These are phyloP conservation scores for Tenebrosternarchus preto DNA, from an alignment of 2,113 vertebrate genomes.

Conservation along the genomic window DNA sequence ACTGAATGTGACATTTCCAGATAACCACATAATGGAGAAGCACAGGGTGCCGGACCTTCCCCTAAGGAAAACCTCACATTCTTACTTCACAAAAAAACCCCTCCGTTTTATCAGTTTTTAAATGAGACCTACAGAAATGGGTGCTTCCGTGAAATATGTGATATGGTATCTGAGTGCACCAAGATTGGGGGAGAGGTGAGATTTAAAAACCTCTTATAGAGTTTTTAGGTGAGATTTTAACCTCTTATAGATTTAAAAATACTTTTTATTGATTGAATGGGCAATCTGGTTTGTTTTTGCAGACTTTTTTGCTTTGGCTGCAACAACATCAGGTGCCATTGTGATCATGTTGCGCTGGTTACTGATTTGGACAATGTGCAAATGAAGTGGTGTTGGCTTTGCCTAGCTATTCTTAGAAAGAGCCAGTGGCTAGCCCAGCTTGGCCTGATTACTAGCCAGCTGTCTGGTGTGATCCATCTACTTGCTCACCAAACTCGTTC, in stretches of 20 bases:
- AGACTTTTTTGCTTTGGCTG: not conserved
- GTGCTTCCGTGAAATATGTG: not conserved
- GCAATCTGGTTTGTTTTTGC: not conserved
- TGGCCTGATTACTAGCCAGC: constrained; percentile 20
- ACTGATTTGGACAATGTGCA: not conserved
- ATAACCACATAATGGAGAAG: not conserved
- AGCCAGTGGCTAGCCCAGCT: constrained; percentile 15
- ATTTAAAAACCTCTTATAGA: no score
- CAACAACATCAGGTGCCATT: not conserved
- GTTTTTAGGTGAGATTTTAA: no score
- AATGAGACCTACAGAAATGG: no score
- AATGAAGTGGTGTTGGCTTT: constrained; percentile 7
- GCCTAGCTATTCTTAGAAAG: constrained; percentile 30
- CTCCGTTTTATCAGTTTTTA: no score
- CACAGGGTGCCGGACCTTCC: not conserved
- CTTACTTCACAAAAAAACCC: no score
- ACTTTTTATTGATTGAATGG: not conserved
- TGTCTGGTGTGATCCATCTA: constrained; percentile 12
- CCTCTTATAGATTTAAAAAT: no score
- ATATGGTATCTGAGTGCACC: not conserved
- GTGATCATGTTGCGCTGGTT: not conserved
- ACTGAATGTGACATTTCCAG: not conserved
- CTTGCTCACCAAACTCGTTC: constrained; percentile 30
- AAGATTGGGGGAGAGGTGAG: not conserved
- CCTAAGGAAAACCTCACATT: not conserved